Evolutionary conservation across 2,113 vertebrate species (phyloP), one percentile per base, ranked within the genome.

Genomic region (Oreochromis niloticus): DNA sequence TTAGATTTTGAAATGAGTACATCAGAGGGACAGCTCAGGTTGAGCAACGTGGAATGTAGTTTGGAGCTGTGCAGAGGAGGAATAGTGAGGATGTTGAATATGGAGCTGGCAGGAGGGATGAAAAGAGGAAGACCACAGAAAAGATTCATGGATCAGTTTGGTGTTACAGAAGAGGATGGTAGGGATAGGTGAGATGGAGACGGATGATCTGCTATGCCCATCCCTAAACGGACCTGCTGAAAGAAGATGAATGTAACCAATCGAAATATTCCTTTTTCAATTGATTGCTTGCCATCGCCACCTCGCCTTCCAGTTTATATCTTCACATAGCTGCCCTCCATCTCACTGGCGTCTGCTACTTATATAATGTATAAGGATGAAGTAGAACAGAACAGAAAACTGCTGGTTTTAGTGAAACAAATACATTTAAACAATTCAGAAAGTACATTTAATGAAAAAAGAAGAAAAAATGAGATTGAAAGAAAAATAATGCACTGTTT

Each of bases 401-500:
- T 56, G 80, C 41, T 61, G 30, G 9, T 19, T 84, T 41, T 80
- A 73, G 24, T 55, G 32, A 66, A 36, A 66, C 19, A 73, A 82
- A 81, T 34, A 61, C n/a, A 86, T 90, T 79, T 57, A 46, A 87
- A 87, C 12, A n/a, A 41, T 34, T 48, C 11, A 82, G 27, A 73
- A 79, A 68, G 48, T 22, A n/a, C 82, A 83, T 94, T 81, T 93
- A 89, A 78, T 87, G 46, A 41, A 87, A 81, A 79, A 86, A 81
- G 71, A 80, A 39, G 19, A 8, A 91, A 82, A 87, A 39, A 57
- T 41, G 12, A 17, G 39, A 79, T 41, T 61, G 24, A 83, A 81
- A 84, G 84, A 81, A 94, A 94, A 91, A 83, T 71, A 85, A 91
- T 90, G 83, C 84, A 41, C 59, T 85, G 87, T 89, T 94, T 88